Base-by-base conservation (phyloP, 23 tunicate species). In the Halocynthia aurantium region DNA sequence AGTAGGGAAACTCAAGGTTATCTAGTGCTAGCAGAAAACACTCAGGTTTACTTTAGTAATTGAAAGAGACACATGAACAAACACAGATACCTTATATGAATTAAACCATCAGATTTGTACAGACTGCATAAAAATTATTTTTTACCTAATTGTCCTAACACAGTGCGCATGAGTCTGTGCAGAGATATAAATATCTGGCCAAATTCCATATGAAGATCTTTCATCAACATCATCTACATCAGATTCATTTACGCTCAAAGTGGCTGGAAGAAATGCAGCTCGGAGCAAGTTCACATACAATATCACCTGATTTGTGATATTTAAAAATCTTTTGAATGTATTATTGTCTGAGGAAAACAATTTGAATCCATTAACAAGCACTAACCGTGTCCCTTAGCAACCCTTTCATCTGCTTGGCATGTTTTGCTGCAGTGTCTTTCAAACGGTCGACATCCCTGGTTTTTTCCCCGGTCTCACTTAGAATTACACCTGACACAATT, bases 381-480 rank as follows among this genome's bases (percentile, higher is more conserved):
- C 78, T 74, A 6, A 74, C 78, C 57, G 97, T 91, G 84, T 91
- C 97, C 72, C 90, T 80, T 5, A 91, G 77, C 69, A 91, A 60
- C 31, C 86, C 90, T 81, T 94, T 94, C 91, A 94, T 88, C 78
- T 94, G 83, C 77, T 88, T 94, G 50, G 85, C 52, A 63, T 94
- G 95, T 62, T 66, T 88, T 11, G 90, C 55, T 15, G 99, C 99
- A 15, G 70, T 61, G 8, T 74, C 67, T 69, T 94, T 94, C 50
- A 94, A 55, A 18, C 85, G 88, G 18, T 84, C 87, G 40, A 92
- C 98, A 75, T 92, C 89, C 7, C 77, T 58, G 7, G 66, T 72
- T 61, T 92, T 92, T 79, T 92, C 98, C 2, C 98, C 98, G 6
- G 98, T 92, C 69, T 92, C 98, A 67, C 91, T 92, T 8, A 92